Conservation (phyloP, 2,113 vertebrate genomes). For the Sprattus sprattus region DNA sequence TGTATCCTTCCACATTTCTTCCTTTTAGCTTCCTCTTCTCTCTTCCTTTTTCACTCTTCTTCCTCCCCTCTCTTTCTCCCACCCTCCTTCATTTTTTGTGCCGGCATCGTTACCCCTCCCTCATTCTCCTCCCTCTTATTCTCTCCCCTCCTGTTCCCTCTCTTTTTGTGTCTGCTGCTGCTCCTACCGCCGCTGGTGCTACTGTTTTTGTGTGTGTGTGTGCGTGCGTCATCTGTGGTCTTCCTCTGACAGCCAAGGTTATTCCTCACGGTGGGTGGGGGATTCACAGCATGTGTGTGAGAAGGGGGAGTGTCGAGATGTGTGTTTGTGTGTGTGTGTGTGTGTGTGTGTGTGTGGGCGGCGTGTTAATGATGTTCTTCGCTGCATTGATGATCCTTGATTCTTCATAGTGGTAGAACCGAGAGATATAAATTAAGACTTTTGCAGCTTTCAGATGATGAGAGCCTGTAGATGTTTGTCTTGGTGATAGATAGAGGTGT, state of each 20-base stretch:
- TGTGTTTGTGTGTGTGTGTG: conserved; percentile 17
- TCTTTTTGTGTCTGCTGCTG: neutral
- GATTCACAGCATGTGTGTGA: neutral
- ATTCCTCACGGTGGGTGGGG: neutral
- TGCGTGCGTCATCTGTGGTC: neutral
- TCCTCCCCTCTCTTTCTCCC: neutral
- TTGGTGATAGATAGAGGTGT: conserved; percentile 17
- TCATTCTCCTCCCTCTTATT: neutral
- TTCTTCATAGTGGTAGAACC: neutral
- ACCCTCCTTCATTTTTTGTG: neutral
- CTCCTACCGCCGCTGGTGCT: neutral
- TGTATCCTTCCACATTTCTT: neutral
- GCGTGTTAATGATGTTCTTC: neutral
- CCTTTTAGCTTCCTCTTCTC: neutral
- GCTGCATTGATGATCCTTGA: neutral
- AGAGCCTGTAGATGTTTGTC: neutral
- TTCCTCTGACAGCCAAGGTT: neutral
- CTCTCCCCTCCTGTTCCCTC: neutral
- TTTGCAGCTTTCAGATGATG: neutral
- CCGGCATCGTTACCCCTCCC: neutral
- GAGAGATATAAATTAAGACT: neutral
- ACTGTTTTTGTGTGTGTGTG: neutral
- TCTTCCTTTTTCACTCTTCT: neutral
- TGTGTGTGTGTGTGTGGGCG: neutral
- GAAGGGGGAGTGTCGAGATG: neutral